phyloP scores from a whole-genome alignment of 2,113 vertebrate species.

The Stomatorhinus ivindoensis region DNA sequence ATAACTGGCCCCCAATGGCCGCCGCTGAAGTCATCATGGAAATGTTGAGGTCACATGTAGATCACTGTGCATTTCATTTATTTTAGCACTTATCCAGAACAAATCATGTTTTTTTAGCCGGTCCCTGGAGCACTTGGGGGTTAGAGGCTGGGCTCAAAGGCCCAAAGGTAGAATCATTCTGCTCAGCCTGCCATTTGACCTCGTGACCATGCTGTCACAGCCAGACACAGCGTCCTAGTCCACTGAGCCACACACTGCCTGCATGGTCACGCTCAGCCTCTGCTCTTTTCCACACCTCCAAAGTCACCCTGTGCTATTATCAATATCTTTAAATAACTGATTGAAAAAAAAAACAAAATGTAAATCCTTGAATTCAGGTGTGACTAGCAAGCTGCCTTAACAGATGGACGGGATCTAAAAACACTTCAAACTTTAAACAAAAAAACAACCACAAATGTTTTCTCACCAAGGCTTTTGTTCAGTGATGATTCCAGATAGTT shows the following conservation, averaged over 20 bases:
- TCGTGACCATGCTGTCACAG: not conserved
- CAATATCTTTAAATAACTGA: not conserved
- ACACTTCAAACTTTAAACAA: constrained; percentile 10
- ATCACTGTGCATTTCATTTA: not conserved
- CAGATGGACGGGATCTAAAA: not conserved
- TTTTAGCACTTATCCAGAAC: not conserved
- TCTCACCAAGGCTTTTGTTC: constrained; percentile 25
- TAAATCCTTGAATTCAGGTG: not conserved
- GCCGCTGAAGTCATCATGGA: not conserved
- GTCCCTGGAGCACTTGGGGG: not conserved
- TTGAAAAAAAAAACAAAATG: not conserved
- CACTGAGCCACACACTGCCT: not conserved
- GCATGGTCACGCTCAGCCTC: not conserved
- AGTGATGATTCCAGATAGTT: constrained; percentile 36
- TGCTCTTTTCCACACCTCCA: not conserved
- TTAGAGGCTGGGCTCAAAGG: not conserved
- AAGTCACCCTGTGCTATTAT: not conserved
- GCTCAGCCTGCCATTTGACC: not conserved
- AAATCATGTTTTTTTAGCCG: not conserved
- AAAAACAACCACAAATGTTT: constrained; percentile 20
- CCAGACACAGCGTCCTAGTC: not conserved
- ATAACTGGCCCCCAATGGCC: not conserved
- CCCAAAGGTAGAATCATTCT: not conserved
- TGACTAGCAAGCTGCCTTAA: constrained; percentile 8
- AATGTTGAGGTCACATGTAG: not conserved